Evolutionary conservation across 2,888 invertebrate genomes (phyloP).

Genomic region (Thereva unica): DNA sequence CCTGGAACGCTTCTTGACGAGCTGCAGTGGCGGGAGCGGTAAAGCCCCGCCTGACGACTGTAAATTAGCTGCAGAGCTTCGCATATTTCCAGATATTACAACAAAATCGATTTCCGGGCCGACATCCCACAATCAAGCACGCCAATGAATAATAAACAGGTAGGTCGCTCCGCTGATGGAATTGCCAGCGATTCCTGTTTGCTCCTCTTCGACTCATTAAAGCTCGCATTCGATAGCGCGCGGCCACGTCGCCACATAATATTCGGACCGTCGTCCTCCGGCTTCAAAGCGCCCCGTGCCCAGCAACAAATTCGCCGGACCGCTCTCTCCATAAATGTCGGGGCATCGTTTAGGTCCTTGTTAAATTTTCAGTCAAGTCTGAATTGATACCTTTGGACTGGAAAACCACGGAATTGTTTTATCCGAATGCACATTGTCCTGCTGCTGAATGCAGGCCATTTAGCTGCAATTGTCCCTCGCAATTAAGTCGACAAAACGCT

Average conservation of each 20-base stretch:
- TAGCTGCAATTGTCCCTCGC: constrained; percentile 38
- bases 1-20: no score
- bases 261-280: not conserved
- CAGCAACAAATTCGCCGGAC: constrained; percentile 9
- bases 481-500: constrained; percentile 39
- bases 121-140: no score
- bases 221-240: not conserved
- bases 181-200: constrained; percentile 25
- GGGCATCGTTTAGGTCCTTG: constrained; percentile 35
- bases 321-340: constrained; percentile 21
- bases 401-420: constrained; percentile 40
- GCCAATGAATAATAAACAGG: constrained; percentile 23
- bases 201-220: constrained; percentile 23
- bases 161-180: constrained; percentile 18
- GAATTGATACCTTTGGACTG: constrained; percentile 40
- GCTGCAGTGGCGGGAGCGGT: no score
- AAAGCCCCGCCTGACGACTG: no score
- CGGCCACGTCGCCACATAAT: not conserved
- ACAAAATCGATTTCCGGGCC: not conserved
- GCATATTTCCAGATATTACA: no score
- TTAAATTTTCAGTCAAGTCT: constrained; percentile 38
- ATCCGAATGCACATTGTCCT: constrained; percentile 35
- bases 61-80: no score
- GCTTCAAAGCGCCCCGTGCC: not conserved
- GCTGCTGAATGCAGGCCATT: constrained; percentile 35